phyloP scores from a whole-genome alignment of 2,888 invertebrate genomes.

The Hypomecis punctinalis region DNA sequence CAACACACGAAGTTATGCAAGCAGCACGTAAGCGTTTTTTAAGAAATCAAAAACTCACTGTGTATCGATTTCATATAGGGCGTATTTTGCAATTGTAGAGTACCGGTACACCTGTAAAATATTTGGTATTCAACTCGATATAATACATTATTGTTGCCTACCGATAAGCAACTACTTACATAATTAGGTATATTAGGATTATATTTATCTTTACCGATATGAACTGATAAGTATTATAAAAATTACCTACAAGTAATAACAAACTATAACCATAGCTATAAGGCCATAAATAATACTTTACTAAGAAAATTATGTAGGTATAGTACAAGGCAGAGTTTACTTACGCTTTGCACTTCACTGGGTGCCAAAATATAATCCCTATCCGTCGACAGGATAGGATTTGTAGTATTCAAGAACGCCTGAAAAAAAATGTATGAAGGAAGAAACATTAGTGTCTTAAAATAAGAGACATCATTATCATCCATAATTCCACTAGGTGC shows the following conservation, averaged over 20 bases:
- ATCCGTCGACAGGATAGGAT: conserved; percentile 77
- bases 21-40: no score
- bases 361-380: conserved; percentile 73
- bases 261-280: neutral
- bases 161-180: conserved; percentile 23
- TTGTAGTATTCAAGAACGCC: conserved; percentile 70
- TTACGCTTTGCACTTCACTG: conserved; percentile 73
- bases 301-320: neutral
- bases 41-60: conserved; percentile 64
- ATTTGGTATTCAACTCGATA: neutral
- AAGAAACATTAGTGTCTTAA: no score
- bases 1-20: no score
- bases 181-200: conserved; percentile 31
- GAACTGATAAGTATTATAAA: conserved; percentile 10
- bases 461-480: no score
- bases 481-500: no score
- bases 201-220: conserved; percentile 37
- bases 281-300: neutral
- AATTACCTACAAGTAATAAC: conserved; percentile 2
- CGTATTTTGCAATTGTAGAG: conserved; percentile 86
- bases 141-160: conserved; percentile 18
- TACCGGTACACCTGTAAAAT: conserved; percentile 86
- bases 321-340: conserved; percentile 32
- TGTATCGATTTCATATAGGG: conserved; percentile 84
- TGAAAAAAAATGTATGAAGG: conserved; percentile 49